These are phyloP conservation scores for Tetramorium bicarinatum DNA, from an alignment of 2,888 invertebrate species.

Conservation along the genomic window DNA sequence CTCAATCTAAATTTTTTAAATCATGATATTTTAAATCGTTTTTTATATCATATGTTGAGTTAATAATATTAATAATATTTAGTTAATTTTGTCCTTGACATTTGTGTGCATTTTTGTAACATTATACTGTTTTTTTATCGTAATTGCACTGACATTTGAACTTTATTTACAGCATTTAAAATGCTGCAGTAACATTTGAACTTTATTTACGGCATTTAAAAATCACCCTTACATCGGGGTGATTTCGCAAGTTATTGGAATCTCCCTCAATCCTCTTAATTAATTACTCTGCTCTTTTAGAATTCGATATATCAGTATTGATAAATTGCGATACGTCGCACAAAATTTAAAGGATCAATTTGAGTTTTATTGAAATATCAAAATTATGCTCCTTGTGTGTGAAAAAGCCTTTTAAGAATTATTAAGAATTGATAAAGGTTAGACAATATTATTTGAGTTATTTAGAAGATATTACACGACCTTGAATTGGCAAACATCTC, in stretches of 20 bases:
- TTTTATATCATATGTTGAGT: too few species aligned
- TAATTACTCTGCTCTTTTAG: not conserved
- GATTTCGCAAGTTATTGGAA: not conserved
- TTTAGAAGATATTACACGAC: not conserved
- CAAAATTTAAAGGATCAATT: not conserved
- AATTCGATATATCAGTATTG: not conserved
- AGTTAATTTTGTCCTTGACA: not conserved
- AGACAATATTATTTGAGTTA: not conserved
- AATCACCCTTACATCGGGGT: not conserved
- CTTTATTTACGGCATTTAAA: not conserved
- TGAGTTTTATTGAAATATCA: not conserved
- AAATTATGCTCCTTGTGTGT: not conserved
- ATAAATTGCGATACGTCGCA: not conserved
- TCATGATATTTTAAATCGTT: too few species aligned
- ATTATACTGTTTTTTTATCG: not conserved
- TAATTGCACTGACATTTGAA: not conserved
- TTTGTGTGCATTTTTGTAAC: not conserved
- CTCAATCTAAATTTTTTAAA: not conserved
- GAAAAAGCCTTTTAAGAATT: not conserved
- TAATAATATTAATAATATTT: constrained; percentile 16
- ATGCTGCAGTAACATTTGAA: not conserved
- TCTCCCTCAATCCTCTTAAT: too few species aligned
- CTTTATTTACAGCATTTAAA: not conserved
- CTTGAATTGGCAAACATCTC: not conserved
- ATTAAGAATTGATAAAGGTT: not conserved